Base-by-base conservation (phyloP, 2,113 vertebrate genomes). In the Riparia riparia region DNA sequence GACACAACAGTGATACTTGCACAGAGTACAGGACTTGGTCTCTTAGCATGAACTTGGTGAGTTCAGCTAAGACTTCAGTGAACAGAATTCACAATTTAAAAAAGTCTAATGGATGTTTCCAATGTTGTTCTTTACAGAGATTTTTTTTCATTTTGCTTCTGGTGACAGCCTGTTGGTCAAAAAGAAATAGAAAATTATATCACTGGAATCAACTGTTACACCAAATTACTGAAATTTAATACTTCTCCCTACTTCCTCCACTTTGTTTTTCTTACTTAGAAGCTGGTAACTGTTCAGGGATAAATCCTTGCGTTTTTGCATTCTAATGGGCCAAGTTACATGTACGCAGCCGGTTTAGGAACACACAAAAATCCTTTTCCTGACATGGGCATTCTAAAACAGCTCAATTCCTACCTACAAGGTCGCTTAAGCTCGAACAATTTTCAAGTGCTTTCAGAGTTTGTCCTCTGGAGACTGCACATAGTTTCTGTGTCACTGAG, bases 281-380 rank as follows among this genome's bases (percentile, higher is more conserved):
- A 89, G 20, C 34, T 65, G 68, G 11, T 17, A 24, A 17, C 13
- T 69, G 17, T 42, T 90, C 32, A 39, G 57, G 21, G 39, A 12
- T 53, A 58, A 73, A 45, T 61, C 25, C 5, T 37, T 37, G 37
- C 37, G 9, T 61, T 32, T 65, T 57, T 50, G 21, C 32, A 4
- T 79, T 63, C 39, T 17, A 8, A 6, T 50, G 65, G 42, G 51
- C 45, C 0, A 5, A 45, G 8, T 15, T 85, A 21, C n/a, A 14
- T 0, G 0, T 44, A 12, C 0, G 0, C 45, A 61, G 25, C 15
- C 69, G 20, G 3, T 58, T 84, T 41, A 54, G 65, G 44, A 84
- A 13, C 28, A 32, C 0, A 0, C 6, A 19, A 21, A 61, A 82
- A 34, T 78, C 53, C 15, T 39, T n/a, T 54, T 83, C 41, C 34